A percentile compares a stretch with the other conserved stretches of the same genome.
These are phyloP conservation scores for Atherinosoma microstoma DNA, from an alignment of 2,797 vertebrate genomes.

Conservation along the genomic window DNA sequence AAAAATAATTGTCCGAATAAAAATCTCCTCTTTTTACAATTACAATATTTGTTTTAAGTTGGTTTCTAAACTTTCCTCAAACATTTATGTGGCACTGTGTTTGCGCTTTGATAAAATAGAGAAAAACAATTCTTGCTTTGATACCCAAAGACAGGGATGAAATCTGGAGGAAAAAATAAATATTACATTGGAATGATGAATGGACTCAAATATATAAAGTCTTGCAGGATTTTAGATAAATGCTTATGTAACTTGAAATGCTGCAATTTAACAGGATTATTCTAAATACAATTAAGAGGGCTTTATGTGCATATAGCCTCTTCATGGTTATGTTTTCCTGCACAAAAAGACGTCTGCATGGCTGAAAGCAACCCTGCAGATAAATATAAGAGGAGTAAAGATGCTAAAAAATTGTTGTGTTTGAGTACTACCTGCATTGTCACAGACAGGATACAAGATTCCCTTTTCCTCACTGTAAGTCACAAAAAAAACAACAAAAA, in stretches of 20 bases:
- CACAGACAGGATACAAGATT: slow-evolving; percentile 41
- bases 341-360: slow-evolving; percentile 16
- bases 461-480: slow-evolving; percentile 35
- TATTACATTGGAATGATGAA: neutral
- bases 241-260: slow-evolving; percentile 42
- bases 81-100: slow-evolving; percentile 30
- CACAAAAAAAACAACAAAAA: too few relatives aligned
- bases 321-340: slow-evolving; percentile 20
- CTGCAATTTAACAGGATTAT: slow-evolving; percentile 46
- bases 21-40: slow-evolving; percentile 11
- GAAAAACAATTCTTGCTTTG: slow-evolving; percentile 38
- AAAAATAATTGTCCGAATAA: slow-evolving; percentile 19
- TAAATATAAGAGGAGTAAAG: slow-evolving; percentile 26
- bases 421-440: slow-evolving; percentile 34
- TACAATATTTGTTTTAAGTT: slow-evolving; percentile 64
- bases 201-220: neutral
- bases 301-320: slow-evolving; percentile 29
- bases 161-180: slow-evolving; percentile 3
- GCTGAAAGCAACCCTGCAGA: slow-evolving; percentile 23
- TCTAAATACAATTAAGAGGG: slow-evolving; percentile 30
- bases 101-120: slow-evolving; percentile 21
- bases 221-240: slow-evolving; percentile 13
- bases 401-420: slow-evolving; percentile 24
- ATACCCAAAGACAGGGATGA: slow-evolving; percentile 20
- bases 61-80: slow-evolving; percentile 18